Conservation (phyloP, 2,888 invertebrate genomes). For the Coleophora flavipennella region DNA sequence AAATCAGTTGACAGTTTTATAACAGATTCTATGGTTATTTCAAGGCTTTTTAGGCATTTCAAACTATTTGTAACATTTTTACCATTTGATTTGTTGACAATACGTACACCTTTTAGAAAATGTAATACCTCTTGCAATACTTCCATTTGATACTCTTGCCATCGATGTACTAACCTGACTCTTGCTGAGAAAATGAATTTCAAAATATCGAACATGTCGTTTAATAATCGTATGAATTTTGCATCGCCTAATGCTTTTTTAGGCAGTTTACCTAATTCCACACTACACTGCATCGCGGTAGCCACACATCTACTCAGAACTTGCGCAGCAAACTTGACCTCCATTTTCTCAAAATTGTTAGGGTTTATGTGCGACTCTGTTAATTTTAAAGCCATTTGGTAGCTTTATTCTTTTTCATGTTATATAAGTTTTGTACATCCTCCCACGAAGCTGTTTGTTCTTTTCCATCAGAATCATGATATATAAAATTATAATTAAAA, state of each 20-base stretch:
- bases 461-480: constrained; percentile 1
- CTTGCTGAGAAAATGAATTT: constrained; percentile 5
- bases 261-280: constrained; percentile 4
- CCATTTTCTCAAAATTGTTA: constrained; percentile 12
- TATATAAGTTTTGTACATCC: constrained; percentile 7
- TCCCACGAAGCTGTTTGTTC: constrained; percentile 6
- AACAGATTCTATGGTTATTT: constrained; percentile 4
- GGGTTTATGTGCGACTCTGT: constrained; percentile 12
- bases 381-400: constrained; percentile 10
- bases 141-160: constrained; percentile 6
- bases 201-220: constrained; percentile 10
- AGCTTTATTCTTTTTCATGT: constrained; percentile 6
- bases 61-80: constrained; percentile 5
- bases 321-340: constrained; percentile 14
- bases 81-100: neutral
- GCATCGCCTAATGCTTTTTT: constrained; percentile 5
- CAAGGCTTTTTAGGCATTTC: constrained; percentile 5
- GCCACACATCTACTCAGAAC: constrained; percentile 12
- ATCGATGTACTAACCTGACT: no score
- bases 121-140: constrained; percentile 3
- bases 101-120: constrained; percentile 4
- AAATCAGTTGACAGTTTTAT: neutral
- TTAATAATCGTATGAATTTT: constrained; percentile 7
- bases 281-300: constrained; percentile 1
- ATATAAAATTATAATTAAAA: constrained; percentile 19